Evolutionary conservation across 2,888 invertebrate species (phyloP), one percentile per base, ranked within the genome.

Genomic region (Serrognathus titanus): DNA sequence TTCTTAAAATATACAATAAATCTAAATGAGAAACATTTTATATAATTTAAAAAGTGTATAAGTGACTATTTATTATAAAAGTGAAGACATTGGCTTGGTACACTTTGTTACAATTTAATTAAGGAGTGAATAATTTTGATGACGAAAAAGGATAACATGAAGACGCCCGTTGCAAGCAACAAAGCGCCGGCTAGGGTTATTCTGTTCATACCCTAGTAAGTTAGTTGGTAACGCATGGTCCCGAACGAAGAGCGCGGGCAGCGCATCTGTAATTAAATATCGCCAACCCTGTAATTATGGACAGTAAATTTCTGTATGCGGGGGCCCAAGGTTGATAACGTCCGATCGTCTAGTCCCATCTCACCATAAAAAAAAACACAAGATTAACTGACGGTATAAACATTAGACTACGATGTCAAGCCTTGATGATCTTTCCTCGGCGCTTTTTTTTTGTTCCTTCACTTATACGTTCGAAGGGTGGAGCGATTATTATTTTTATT

Each of bases 261-360:
- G 80, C 78, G 81, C 78, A 80, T 82, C 85, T 85, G 86, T 88
- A 88, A 88, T 88, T 88, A 88, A 88, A 85, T 85, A 83, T 84
- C 82, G 82, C 79, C 83, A 84, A 88, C 87, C 88, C 88, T 88
- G 85, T 87, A 88, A 88, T 88, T 88, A 88, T 85, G 87, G 87
- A 82, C 88, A 86, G 88, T 88, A 88, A 88, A 88, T 88, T 85
- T 85, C 83, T 83, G 83, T 85, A 85, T 83, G 83, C 82, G 83
- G 80, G 76, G 79, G 79, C 82, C 58, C 72, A 66, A 63, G 67
- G 66, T 66, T 64, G 80, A 79, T 80, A 79, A 77, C 76, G 76
- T 72, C 74, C 74, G 74, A 75, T 75, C 77, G 78, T 75, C 78
- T 77, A 76, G 78, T 72, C 74, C 71, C 55, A 20, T 11, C 5